Evolutionary conservation across 2,888 invertebrate genomes (phyloP).

Genomic region (Steinernema scapterisci): DNA sequence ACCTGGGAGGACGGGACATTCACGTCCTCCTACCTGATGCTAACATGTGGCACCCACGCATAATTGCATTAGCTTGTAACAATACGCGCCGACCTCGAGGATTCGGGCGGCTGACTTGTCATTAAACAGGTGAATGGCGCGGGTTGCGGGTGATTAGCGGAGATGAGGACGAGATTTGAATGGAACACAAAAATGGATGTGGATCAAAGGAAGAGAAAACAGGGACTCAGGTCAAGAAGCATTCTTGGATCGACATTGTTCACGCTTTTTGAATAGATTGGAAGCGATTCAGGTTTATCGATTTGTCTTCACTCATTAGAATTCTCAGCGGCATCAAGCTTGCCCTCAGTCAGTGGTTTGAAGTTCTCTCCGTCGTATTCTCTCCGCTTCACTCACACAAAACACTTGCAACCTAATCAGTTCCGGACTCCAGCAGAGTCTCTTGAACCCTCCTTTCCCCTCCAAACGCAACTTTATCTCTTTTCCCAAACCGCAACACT

Average conservation of each 20-base stretch:
- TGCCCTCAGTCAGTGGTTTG: too few species aligned
- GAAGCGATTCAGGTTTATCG: too few species aligned
- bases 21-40: conserved; percentile 26
- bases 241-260: too few species aligned
- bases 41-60: conserved; percentile 28
- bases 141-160: not conserved
- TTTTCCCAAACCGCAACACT: conserved; percentile 8
- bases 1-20: conserved; percentile 16
- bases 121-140: conserved; percentile 11
- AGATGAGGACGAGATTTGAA: not conserved
- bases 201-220: not conserved
- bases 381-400: too few species aligned
- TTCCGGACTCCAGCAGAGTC: not conserved
- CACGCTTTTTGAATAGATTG: too few species aligned
- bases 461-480: conserved; percentile 7
- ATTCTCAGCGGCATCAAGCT: too few species aligned
- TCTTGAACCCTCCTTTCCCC: not conserved
- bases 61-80: conserved; percentile 33
- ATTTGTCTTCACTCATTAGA: too few species aligned
- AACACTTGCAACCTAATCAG: too few species aligned
- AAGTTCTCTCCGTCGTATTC: too few species aligned
- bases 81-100: conserved; percentile 6
- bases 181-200: not conserved
- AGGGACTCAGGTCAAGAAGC: too few species aligned
- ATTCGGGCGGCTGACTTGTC: not conserved